Conservation (phyloP, 2,113 vertebrate species). For the Hypanus sabinus region DNA sequence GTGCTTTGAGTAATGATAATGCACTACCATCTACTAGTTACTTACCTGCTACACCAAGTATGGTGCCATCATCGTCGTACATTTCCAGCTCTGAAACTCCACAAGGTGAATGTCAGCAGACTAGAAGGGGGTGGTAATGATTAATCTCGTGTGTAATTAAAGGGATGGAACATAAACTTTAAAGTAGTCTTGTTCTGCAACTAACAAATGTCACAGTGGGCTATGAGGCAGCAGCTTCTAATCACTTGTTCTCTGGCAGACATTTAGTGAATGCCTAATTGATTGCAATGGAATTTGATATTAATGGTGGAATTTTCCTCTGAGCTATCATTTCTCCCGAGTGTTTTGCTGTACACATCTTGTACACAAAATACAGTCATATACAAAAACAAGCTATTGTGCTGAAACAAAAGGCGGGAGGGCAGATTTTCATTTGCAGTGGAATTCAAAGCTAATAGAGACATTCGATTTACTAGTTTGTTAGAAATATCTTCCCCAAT, state of each 20-base stretch:
- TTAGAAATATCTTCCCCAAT: background rate
- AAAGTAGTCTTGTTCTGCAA: background rate
- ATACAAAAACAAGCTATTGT: too few species aligned
- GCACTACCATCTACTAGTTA: constrained; percentile 94
- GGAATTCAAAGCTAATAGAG: background rate
- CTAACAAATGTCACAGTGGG: background rate
- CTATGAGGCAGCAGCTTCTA: background rate
- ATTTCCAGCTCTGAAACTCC: constrained; percentile 79
- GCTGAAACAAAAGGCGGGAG: too few species aligned
- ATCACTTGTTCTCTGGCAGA: background rate
- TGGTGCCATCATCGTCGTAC: constrained; percentile 90
- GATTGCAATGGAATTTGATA: background rate
- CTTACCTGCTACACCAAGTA: constrained; percentile 87
- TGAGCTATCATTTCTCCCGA: background rate
- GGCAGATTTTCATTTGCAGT: too few species aligned
- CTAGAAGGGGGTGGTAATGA: background rate
- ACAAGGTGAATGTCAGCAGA: constrained; percentile 51
- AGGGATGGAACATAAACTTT: background rate
- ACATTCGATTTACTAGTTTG: too few species aligned
- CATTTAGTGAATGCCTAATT: background rate
- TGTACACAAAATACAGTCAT: background rate
- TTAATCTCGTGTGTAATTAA: background rate
- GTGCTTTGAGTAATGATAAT: constrained; percentile 78
- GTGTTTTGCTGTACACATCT: background rate
- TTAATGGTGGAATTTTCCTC: background rate